These are phyloP conservation scores for Arctocebus calabarensis DNA, from an alignment of 2,797 vertebrate species.

Conservation along the genomic window DNA sequence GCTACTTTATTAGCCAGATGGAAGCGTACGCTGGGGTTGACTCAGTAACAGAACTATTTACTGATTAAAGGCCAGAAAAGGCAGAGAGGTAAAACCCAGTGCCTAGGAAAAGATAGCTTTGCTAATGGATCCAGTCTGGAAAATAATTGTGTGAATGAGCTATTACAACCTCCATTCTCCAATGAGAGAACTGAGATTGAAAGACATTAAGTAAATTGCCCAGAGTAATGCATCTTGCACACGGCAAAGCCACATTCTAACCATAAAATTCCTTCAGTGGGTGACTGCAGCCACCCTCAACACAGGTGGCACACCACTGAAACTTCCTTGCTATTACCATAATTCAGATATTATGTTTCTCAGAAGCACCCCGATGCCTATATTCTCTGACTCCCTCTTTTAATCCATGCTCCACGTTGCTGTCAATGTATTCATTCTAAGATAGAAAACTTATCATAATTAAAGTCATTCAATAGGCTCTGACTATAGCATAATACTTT, in stretches of 20 bases:
- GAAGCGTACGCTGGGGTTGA: not conserved
- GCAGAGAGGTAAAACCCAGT: not conserved
- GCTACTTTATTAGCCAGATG: not conserved
- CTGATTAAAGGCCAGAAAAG: not conserved
- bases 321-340: not conserved
- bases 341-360: not conserved
- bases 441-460: not conserved
- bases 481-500: not conserved
- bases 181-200: not conserved
- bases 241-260: not conserved
- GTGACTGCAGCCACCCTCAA: not conserved
- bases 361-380: accelerated
- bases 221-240: not conserved
- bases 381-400: not conserved
- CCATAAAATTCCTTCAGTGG: not conserved
- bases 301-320: not conserved
- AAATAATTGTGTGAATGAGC: not conserved
- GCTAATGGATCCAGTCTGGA: not conserved
- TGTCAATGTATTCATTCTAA: not conserved
- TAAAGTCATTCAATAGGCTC: not conserved
- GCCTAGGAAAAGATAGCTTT: not conserved
- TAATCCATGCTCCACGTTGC: not conserved
- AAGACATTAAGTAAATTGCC: not conserved
- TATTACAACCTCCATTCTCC: not conserved
- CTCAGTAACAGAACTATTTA: not conserved